Evolutionary conservation across 2,797 vertebrate species (phyloP).

Genomic region (Crax fasciolata): DNA sequence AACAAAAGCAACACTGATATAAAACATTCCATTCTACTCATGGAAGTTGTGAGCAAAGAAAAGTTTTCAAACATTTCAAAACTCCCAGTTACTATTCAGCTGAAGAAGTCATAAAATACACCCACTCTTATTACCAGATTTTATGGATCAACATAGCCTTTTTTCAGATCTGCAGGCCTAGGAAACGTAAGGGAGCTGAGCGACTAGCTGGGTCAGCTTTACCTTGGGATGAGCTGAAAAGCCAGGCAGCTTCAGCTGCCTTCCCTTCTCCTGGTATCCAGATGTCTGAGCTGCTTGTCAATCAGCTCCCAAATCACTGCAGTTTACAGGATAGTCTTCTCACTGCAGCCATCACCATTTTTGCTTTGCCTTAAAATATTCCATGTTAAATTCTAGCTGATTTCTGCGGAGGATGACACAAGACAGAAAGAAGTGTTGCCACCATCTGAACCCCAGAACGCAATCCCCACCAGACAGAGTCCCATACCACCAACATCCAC

Average conservation of each 20-base stretch:
- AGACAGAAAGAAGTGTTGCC: background rate
- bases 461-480: background rate
- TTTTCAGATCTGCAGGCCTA: constrained; percentile 28
- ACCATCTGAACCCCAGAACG: background rate
- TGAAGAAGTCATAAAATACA: background rate
- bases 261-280: constrained; percentile 9
- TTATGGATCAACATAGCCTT: background rate
- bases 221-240: constrained; percentile 41
- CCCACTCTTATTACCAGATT: background rate
- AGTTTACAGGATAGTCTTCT: constrained; percentile 39
- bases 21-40: background rate
- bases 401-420: background rate
- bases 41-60: background rate
- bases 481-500: too few relatives aligned
- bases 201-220: constrained; percentile 57
- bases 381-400: background rate
- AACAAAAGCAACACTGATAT: background rate
- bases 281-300: constrained; percentile 57
- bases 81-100: background rate
- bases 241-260: constrained; percentile 58
- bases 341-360: background rate
- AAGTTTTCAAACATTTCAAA: constrained; percentile 14
- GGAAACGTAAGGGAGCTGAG: constrained; percentile 25
- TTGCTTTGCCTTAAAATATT: constrained; percentile 16
- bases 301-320: constrained; percentile 21